Evolutionary conservation across 2,888 invertebrate species (phyloP).

Genomic region (Sarcophaga variegata): DNA sequence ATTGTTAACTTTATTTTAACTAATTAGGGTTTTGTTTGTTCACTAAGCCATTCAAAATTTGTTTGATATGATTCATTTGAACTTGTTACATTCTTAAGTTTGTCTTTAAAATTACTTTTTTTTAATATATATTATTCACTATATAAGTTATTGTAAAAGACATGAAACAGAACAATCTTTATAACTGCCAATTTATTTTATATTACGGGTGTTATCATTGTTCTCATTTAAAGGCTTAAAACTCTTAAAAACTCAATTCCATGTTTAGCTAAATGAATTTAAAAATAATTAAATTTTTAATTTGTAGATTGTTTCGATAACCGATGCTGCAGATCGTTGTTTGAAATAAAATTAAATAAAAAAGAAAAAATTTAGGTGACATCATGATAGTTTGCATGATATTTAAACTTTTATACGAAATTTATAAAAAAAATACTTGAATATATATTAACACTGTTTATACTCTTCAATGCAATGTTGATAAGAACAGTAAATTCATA

Average conservation of each 20-base stretch:
- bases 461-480: no score
- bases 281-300: no score
- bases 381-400: no score
- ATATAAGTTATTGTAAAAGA: constrained; percentile 7
- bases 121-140: constrained; percentile 23
- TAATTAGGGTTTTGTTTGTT: not conserved
- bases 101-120: constrained; percentile 33
- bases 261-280: no score
- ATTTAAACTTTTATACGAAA: no score
- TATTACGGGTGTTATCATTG: not conserved
- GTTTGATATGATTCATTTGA: not conserved
- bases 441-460: no score
- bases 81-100: constrained; percentile 25
- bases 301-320: no score
- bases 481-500: no score
- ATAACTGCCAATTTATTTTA: constrained; percentile 56
- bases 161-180: constrained; percentile 33
- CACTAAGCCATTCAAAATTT: not conserved
- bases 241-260: not conserved
- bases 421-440: no score
- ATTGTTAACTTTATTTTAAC: not conserved
- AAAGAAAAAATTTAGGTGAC: no score
- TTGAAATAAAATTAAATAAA: no score
- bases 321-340: no score
- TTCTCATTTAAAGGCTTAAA: not conserved